Evolutionary conservation across 1,140 invertebrate genomes (phyloP), one percentile per base, ranked within the genome.

Genomic region (Drosophila jambulina): DNA sequence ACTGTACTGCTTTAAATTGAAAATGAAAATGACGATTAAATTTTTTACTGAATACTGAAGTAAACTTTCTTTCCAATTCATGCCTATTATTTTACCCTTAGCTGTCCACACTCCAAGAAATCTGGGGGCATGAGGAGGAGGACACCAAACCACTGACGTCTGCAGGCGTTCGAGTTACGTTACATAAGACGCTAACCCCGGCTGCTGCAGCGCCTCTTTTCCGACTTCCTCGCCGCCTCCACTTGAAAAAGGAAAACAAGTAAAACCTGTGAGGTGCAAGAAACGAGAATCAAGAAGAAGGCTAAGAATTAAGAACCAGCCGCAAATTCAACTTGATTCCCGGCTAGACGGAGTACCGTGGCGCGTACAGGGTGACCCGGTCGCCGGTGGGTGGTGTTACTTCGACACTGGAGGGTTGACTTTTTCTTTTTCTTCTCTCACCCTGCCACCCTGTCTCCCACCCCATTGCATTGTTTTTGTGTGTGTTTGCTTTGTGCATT

Each of bases 261-360:
- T 80, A 58, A 87, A 87, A 90, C 84, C 80, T 90, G 85, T 88
- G 80, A 88, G 84, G 84, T 88, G 84, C 84, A 78, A 29, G 48
- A 27, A 70, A 71, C 65, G 43, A 85, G 68, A 59, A 67, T 40
- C 36, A 43, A 49, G 59, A 51, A 54, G 34, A 54, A 23, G 53
- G 34, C 59, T 45, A 64, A 69, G 63, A 78, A 74, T 34, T 40
- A 60, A 75, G 63, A 78, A 65, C 32, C 65, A 78, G 62, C 27
- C 68, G 48, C 34, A 57, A 51, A 54, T 34, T 53, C 21, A 74
- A 45, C 53, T 54, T 38, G 32, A 54, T 54, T 58, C 68, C 49
- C 61, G 51, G 51, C 62, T 61, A 70, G 56, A 80, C 63, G 62
- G 15, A 23, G 29, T 36, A 42, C 21, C 4, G 10, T 3, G 38